Evolutionary conservation across 2,113 vertebrate genomes (phyloP).

Genomic region (Phainopepla nitens): DNA sequence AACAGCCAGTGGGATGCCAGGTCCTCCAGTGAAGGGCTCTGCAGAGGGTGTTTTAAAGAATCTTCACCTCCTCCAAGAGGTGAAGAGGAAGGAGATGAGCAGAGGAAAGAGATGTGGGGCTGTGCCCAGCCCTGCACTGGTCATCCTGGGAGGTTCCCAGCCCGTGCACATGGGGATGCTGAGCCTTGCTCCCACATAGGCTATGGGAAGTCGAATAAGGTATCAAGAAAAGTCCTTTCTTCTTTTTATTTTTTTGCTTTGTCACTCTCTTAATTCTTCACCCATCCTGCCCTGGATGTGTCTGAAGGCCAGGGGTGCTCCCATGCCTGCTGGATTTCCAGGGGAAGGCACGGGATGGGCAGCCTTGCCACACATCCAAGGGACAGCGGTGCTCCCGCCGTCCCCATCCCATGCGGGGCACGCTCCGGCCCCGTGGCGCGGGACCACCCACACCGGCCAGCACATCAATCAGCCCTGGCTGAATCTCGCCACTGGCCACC

Average conservation of each 20-base stretch:
- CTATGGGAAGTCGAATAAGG: background rate
- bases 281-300: background rate
- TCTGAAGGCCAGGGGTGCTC: background rate
- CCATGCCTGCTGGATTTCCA: background rate
- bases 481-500: background rate
- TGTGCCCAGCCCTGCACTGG: background rate
- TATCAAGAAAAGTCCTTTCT: background rate
- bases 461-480: background rate
- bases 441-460: background rate
- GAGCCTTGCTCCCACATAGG: background rate
- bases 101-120: background rate
- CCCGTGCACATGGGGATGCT: background rate
- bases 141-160: background rate
- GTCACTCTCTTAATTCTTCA: background rate
- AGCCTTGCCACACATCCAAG: background rate
- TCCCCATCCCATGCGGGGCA: background rate
- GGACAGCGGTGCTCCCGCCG: fast-evolving
- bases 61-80: background rate
- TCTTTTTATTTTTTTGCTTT: background rate
- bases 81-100: no score
- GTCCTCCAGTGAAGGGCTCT: background rate
- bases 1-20: background rate
- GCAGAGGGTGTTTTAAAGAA: background rate
- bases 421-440: background rate
- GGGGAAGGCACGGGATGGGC: background rate